Percentiles rank a stretch among this genome's conserved stretches.
Evolutionary conservation across 1,140 invertebrate genomes (phyloP).

Genomic region (Ridgeia piscesae): DNA sequence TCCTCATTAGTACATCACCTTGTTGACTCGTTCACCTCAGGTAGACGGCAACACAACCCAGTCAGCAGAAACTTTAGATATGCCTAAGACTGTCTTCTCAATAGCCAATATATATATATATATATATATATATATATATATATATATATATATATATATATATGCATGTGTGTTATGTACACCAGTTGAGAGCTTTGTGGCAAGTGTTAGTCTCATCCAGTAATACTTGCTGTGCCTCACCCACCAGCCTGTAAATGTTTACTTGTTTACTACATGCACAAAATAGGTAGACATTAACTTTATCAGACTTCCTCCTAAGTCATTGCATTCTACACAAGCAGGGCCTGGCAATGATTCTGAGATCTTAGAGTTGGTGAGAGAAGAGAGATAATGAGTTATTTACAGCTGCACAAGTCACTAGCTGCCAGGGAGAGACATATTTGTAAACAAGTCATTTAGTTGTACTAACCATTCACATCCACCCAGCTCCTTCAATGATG

Average conservation of each 20-base stretch:
- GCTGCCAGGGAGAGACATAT: neutral
- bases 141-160: too few relatives aligned
- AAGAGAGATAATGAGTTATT: neutral
- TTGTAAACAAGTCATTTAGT: neutral
- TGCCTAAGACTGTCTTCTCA: too few relatives aligned
- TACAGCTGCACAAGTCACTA: neutral
- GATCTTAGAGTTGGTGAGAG: neutral
- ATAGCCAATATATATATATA: too few relatives aligned
- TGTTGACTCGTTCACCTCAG: too few relatives aligned
- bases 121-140: too few relatives aligned
- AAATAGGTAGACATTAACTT: neutral
- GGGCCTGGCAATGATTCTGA: neutral
- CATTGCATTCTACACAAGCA: neutral
- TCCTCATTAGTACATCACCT: too few relatives aligned
- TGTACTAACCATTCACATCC: neutral
- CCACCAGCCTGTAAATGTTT: neutral
- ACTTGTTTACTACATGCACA: neutral
- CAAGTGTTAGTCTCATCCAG: neutral
- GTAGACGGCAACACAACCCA: too few relatives aligned
- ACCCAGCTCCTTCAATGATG: neutral
- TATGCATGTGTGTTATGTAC: too few relatives aligned
- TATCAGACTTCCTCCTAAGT: neutral
- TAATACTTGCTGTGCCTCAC: neutral
- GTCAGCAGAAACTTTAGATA: too few relatives aligned
- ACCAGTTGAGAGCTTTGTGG: neutral